phyloP scores from a whole-genome alignment of 2,797 vertebrate genomes.

The Lagorchestes hirsutus region DNA sequence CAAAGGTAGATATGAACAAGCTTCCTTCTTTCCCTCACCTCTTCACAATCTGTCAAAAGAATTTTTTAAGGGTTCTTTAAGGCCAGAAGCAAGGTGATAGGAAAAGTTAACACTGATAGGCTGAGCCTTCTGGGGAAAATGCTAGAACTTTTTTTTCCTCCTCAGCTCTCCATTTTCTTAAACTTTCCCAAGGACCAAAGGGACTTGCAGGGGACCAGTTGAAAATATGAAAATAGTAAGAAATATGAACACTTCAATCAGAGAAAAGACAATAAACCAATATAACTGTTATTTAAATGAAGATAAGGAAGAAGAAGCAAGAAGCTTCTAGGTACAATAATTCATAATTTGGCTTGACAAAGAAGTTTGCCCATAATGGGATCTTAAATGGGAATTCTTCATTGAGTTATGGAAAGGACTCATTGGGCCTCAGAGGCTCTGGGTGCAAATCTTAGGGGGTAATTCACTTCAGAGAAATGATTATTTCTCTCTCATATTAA shows the following conservation, averaged over 20 bases:
- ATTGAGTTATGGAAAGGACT: background rate
- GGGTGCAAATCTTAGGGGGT: background rate
- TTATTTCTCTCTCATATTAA: too few species aligned
- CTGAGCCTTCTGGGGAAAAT: background rate
- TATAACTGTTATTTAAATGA: background rate
- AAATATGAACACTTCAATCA: background rate
- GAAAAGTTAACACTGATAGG: background rate
- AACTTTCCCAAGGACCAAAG: background rate
- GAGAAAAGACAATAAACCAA: background rate
- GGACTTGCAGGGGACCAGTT: background rate
- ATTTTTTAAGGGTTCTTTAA: background rate
- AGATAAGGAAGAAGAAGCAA: background rate
- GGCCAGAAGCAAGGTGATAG: background rate
- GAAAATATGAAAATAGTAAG: background rate
- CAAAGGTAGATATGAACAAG: background rate
- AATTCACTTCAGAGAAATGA: background rate
- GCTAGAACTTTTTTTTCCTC: background rate
- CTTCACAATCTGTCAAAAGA: background rate
- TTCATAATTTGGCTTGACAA: background rate
- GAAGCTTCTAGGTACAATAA: background rate
- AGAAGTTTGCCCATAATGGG: background rate
- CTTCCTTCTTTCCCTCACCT: background rate
- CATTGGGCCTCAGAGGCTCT: background rate
- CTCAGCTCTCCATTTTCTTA: background rate
- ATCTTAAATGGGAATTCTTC: background rate